These are phyloP conservation scores for Sarcophilus harrisii DNA, from an alignment of 2,797 vertebrate species.

Conservation along the genomic window DNA sequence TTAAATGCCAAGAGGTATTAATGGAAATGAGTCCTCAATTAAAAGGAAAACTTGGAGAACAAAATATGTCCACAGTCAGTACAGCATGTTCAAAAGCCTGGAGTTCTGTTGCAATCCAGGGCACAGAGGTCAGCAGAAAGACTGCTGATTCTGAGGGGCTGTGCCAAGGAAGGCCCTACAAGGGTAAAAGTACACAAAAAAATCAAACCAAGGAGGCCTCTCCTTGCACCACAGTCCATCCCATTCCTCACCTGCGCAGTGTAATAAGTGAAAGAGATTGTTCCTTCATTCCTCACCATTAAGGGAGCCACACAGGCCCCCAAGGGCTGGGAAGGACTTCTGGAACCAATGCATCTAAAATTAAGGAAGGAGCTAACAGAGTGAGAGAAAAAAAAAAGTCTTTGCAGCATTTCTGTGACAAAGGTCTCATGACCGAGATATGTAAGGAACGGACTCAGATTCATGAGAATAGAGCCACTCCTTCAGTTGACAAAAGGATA, in stretches of 20 bases:
- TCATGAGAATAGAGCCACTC: not conserved
- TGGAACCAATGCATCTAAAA: not conserved
- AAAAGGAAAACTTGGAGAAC: not conserved
- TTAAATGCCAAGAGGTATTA: not conserved
- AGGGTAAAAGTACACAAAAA: not conserved
- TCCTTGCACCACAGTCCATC: not conserved
- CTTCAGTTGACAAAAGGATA: not conserved
- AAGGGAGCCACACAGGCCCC: not conserved
- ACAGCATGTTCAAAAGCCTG: accelerated
- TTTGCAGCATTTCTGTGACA: not conserved
- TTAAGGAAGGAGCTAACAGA: not conserved
- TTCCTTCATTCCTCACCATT: not conserved
- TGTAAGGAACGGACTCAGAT: not conserved
- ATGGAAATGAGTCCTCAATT: not conserved
- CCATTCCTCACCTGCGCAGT: not conserved
- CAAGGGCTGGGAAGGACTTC: not conserved
- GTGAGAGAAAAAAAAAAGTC: not conserved
- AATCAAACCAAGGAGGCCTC: not conserved
- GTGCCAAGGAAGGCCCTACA: not conserved
- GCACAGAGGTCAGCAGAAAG: not conserved
- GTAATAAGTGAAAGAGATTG: not conserved
- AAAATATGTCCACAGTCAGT: not conserved
- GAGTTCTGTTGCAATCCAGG: not conserved
- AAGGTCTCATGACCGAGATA: not conserved
- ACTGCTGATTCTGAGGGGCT: not conserved